A percentile compares a stretch with the other conserved stretches of the same genome.
Evolutionary conservation across 2,888 invertebrate genomes (phyloP).

Genomic region (Nemotelus pantherinus): DNA sequence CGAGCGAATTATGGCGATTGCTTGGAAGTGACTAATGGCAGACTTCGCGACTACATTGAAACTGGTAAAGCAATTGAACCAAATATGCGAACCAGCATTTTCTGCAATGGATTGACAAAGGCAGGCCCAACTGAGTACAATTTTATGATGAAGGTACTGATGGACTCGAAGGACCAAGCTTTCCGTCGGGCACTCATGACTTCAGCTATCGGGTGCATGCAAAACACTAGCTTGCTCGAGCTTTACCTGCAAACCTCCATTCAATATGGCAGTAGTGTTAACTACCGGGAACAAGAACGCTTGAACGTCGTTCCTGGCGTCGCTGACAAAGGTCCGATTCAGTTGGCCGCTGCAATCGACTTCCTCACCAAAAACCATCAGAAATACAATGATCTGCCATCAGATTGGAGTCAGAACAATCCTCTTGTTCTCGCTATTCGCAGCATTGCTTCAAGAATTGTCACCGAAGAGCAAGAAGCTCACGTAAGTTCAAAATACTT

Average conservation of each 20-base stretch:
- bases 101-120: slow-evolving; percentile 62
- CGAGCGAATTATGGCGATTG: slow-evolving; percentile 36
- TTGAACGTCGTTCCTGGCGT: slow-evolving; percentile 57
- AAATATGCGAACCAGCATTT: slow-evolving; percentile 59
- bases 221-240: slow-evolving; percentile 66
- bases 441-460: slow-evolving; percentile 23
- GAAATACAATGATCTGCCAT: slow-evolving; percentile 53
- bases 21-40: slow-evolving; percentile 48
- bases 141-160: slow-evolving; percentile 69
- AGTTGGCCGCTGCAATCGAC: slow-evolving; percentile 61
- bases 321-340: slow-evolving; percentile 64
- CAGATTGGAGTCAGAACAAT: not conserved
- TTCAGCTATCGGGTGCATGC: slow-evolving; percentile 73
- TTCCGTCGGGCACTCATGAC: slow-evolving; percentile 70
- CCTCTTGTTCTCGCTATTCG: slow-evolving; percentile 12
- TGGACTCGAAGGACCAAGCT: slow-evolving; percentile 68
- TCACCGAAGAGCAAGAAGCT: slow-evolving; percentile 7
- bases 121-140: slow-evolving; percentile 69
- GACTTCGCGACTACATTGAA: slow-evolving; percentile 51
- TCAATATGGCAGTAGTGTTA: slow-evolving; percentile 49
- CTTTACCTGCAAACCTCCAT: slow-evolving; percentile 66
- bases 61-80: slow-evolving; percentile 55
- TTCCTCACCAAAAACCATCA: slow-evolving; percentile 66
- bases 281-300: slow-evolving; percentile 57
- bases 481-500: slow-evolving; percentile 18